phyloP scores from a whole-genome alignment of 2,113 vertebrate species.

The Eclectus roratus region DNA sequence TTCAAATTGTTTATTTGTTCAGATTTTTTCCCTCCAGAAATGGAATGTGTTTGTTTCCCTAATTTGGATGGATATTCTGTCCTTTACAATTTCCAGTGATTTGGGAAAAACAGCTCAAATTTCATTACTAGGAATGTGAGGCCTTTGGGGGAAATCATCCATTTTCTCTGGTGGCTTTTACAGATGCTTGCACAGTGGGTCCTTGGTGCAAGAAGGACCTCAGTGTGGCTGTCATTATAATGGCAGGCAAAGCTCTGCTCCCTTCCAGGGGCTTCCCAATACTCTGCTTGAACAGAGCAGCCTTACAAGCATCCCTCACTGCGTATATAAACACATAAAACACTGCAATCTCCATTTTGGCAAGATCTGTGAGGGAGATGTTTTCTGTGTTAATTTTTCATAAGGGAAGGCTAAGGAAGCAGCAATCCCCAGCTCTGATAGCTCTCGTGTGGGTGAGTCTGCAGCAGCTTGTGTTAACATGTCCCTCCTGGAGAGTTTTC shows the following conservation, averaged over 20 bases:
- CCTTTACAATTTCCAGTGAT: background rate
- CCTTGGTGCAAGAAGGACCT: fast-evolving
- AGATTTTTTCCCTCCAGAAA: background rate
- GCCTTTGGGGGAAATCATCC: background rate
- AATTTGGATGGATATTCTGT: background rate
- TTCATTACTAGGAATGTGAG: background rate
- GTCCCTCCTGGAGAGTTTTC: background rate
- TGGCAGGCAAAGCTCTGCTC: fast-evolving
- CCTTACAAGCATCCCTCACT: background rate
- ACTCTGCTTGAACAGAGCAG: background rate
- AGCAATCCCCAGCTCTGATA: background rate
- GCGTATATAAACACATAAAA: background rate
- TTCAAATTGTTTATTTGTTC: background rate
- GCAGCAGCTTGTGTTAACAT: background rate
- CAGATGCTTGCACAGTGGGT: background rate
- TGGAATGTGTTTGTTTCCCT: fast-evolving
- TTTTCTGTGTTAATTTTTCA: conserved; percentile 4
- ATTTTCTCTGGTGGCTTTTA: background rate
- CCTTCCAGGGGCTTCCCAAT: background rate
- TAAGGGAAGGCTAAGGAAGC: background rate
- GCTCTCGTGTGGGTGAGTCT: background rate
- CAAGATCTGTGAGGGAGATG: background rate
- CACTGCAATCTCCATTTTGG: background rate
- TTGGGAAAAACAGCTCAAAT: background rate
- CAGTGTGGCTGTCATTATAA: background rate